Base-by-base conservation (phyloP, 2,888 invertebrate genomes). In the Conchocele bisecta region DNA sequence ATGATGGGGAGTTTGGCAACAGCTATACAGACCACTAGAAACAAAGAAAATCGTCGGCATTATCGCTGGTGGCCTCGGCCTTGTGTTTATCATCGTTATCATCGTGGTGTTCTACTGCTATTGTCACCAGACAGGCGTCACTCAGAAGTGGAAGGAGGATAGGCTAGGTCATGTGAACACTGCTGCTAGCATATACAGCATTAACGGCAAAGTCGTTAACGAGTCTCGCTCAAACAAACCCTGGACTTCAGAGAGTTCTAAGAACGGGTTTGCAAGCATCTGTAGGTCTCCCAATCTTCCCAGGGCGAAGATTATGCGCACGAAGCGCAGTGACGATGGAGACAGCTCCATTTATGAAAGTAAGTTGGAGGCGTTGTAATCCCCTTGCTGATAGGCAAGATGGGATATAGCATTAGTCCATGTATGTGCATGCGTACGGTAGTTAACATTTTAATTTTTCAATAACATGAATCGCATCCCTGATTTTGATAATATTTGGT, bases 41-140 rank as follows among this genome's bases (percentile, higher is more conserved):
- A 80, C 81, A 3, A 81, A 79, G 37, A 78, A 80, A 26, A 77
- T 85, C 28, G 75, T 77, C 29, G 73, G 70, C 7, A 83, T 83
- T 20, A 68, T 83, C 17, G 83, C 61, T 0, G 81, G 76, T 5
- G 51, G 72, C 9, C 81, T 83, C 41, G 79, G 63, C 6, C 61
- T 83, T 9, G 65, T 82, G 11, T 15, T 83, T 9, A 33, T 83
- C 22, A 69, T 83, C 22, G 78, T 82, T 4, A 56, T 81, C n/a
- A 53, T 82, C 9, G 59, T 83, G 13, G 57, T 81, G 9, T 41
- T 80, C 15, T 81, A 71, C 48, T 83, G 83, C 59, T 82, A 81
- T 48, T 33, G 81, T 3, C 79, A 72, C 58, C 81, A 81, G 56
- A 73, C 69, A 28, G 82, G 83, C 17, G 61, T 83, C 33, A 67